Evolutionary conservation across 2,797 vertebrate species (phyloP).

Genomic region (Bovichtus diacanthus): DNA sequence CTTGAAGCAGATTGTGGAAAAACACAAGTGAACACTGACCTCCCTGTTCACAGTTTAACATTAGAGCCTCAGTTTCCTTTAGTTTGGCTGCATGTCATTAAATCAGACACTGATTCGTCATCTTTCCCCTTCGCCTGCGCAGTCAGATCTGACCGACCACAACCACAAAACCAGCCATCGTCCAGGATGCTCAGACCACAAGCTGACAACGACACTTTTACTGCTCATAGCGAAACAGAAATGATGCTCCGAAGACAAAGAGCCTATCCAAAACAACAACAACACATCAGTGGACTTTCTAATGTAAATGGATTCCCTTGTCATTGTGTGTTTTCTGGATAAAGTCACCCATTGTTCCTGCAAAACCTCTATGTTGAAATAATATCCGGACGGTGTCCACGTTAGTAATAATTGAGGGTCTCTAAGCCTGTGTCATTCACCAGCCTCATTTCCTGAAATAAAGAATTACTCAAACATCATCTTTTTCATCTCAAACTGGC

Average conservation of each 20-base stretch:
- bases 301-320: slow-evolving; percentile 40
- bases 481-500: slow-evolving; percentile 35
- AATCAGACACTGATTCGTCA: slow-evolving; percentile 58
- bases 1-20: slow-evolving; percentile 32
- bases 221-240: slow-evolving; percentile 58
- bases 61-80: slow-evolving; percentile 39
- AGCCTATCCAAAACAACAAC: slow-evolving; percentile 46
- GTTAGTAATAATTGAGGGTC: slow-evolving; percentile 41
- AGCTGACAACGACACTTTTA: slow-evolving; percentile 65
- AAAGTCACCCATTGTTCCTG: slow-evolving; percentile 62
- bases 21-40: slow-evolving; percentile 33
- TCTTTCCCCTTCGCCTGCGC: slow-evolving; percentile 52
- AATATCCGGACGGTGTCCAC: slow-evolving; percentile 38
- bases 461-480: slow-evolving; percentile 39
- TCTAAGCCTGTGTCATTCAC: slow-evolving; percentile 40
- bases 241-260: slow-evolving; percentile 51
- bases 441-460: slow-evolving; percentile 53
- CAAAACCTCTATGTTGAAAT: slow-evolving; percentile 31
- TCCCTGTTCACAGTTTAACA: slow-evolving; percentile 61
- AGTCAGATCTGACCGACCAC: slow-evolving; percentile 37
- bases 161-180: slow-evolving; percentile 56
- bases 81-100: slow-evolving; percentile 47
- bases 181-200: slow-evolving; percentile 61
- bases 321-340: slow-evolving; percentile 44
- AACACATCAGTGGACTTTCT: slow-evolving; percentile 31